Evolutionary conservation across 2,797 vertebrate species (phyloP).

Genomic region (Melanogrammus aeglefinus): DNA sequence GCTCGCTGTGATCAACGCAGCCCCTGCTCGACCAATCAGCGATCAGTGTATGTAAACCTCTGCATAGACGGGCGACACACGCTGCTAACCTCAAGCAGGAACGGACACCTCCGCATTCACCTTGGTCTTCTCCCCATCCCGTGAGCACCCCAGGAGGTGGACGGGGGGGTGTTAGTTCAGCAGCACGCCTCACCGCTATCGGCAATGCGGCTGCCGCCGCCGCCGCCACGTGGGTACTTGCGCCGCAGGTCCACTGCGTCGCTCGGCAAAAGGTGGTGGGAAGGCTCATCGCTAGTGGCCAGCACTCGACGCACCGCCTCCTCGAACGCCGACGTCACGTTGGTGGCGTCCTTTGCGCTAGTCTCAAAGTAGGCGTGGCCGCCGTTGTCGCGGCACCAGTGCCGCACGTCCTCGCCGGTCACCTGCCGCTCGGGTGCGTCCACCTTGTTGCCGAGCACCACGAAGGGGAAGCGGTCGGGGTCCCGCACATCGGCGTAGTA

Average conservation of each 20-base stretch:
- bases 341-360: constrained; percentile 92
- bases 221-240: not conserved
- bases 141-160: not conserved
- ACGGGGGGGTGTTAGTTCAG: not conserved
- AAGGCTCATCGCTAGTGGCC: constrained; percentile 54
- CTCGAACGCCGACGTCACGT: constrained; percentile 89
- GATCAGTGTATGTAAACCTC: too few species aligned
- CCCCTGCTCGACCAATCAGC: not conserved
- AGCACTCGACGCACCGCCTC: constrained; percentile 89
- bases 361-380: constrained; percentile 94
- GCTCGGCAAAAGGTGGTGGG: constrained; percentile 84
- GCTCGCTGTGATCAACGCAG: not conserved
- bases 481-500: constrained; percentile 94
- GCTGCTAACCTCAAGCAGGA: too few species aligned
- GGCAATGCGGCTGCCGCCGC: too few species aligned
- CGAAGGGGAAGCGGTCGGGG: constrained; percentile 89
- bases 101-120: too few species aligned
- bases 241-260: constrained; percentile 86
- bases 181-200: not conserved
- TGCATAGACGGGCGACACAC: not conserved
- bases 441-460: constrained; percentile 93
- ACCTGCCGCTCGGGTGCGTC: constrained; percentile 89
- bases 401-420: constrained; percentile 83
- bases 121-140: too few species aligned
- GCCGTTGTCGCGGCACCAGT: constrained; percentile 91